phyloP scores from a whole-genome alignment of 30 jellyfish, hydroid and myxozoan species.

The Morbakka virulenta region DNA sequence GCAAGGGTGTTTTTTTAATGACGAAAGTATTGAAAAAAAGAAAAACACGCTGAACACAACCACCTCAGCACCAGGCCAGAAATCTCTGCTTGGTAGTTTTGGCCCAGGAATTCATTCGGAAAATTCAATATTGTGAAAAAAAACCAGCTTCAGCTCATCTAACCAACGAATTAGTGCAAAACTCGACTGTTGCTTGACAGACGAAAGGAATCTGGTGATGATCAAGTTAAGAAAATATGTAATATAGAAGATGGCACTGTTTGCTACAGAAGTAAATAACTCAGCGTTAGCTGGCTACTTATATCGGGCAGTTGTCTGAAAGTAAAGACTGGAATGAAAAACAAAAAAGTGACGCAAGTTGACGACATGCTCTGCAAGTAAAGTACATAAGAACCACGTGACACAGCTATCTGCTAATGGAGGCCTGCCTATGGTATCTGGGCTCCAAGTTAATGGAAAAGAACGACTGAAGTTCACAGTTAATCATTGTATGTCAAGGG shows the following conservation, averaged over 20 bases:
- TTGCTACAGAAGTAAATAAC: slow-evolving; percentile 37
- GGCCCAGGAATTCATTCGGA: slow-evolving; percentile 10
- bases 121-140: no score
- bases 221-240: slow-evolving; percentile 14
- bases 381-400: slow-evolving; percentile 27
- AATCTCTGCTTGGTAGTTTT: slow-evolving; percentile 44
- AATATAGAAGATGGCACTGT: not conserved
- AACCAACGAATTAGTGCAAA: not conserved
- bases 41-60: slow-evolving; percentile 24
- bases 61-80: slow-evolving; percentile 60
- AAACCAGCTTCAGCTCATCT: not conserved
- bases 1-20: not conserved
- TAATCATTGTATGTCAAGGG: slow-evolving; percentile 35
- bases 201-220: slow-evolving; percentile 24
- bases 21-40: slow-evolving; percentile 19
- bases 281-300: slow-evolving; percentile 50
- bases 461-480: slow-evolving; percentile 37
- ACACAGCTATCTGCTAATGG: not conserved
- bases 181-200: not conserved
- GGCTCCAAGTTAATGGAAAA: slow-evolving; percentile 43
- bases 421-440: slow-evolving; percentile 57
- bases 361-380: slow-evolving; percentile 53
- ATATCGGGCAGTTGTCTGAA: slow-evolving; percentile 51
- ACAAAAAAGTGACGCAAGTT: slow-evolving; percentile 48
- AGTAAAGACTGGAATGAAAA: slow-evolving; percentile 52